Percentiles rank a stretch among this genome's conserved stretches.
Evolutionary conservation across 1,140 invertebrate species (phyloP).

Genomic region (Colletes latitarsis): DNA sequence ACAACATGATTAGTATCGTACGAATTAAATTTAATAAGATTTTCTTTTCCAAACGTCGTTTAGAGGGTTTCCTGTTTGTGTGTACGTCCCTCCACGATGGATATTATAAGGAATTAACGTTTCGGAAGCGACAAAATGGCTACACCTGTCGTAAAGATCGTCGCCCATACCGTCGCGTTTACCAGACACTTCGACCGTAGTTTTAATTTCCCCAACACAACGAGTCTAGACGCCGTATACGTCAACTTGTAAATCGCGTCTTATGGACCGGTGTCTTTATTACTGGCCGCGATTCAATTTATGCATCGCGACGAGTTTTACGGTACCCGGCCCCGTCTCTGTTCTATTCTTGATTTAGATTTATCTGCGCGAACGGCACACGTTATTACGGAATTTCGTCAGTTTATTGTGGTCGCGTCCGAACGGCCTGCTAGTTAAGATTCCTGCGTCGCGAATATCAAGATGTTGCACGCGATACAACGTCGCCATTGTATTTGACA

Average conservation of each 20-base stretch:
- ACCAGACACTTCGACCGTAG: not conserved
- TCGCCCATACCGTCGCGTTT: not conserved
- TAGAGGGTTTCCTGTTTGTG: too few species aligned
- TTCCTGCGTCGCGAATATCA: not conserved
- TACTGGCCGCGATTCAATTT: constrained; percentile 8
- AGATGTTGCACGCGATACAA: not conserved
- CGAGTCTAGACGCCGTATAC: not conserved
- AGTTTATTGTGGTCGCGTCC: not conserved
- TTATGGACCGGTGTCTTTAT: constrained; percentile 5
- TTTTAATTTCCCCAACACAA: not conserved
- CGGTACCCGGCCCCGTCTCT: not conserved
- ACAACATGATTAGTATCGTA: too few species aligned
- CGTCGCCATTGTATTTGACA: not conserved
- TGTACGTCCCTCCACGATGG: too few species aligned
- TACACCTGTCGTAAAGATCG: not conserved
- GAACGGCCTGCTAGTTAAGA: not conserved
- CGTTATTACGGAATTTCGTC: constrained; percentile 9
- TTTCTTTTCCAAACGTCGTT: too few species aligned
- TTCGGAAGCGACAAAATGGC: too few species aligned
- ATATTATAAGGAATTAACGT: too few species aligned
- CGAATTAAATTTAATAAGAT: too few species aligned
- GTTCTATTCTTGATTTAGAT: constrained; percentile 17
- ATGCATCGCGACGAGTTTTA: constrained; percentile 5
- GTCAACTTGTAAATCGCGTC: not conserved
- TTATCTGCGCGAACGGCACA: not conserved